Percentiles rank a stretch among this genome's conserved stretches.
Evolutionary conservation across 2,888 invertebrate species (phyloP).

Genomic region (Eupithecia inturbata): DNA sequence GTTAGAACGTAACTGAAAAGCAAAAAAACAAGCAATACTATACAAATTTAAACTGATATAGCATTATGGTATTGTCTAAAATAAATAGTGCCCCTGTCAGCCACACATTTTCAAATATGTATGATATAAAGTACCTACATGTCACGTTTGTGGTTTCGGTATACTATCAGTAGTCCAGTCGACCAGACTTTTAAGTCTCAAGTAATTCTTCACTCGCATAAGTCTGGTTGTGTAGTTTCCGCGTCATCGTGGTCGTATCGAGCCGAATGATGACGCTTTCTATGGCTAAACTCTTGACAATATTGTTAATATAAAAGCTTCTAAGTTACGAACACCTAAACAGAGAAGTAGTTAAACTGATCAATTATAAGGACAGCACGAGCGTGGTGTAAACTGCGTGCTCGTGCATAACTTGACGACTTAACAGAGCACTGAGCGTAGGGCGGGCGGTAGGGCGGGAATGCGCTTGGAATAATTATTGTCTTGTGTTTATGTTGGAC

Average conservation of each 20-base stretch:
- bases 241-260: background rate
- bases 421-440: constrained; percentile 51
- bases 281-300: background rate
- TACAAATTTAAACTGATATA: too few relatives aligned
- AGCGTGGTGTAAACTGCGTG: constrained; percentile 46
- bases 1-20: background rate
- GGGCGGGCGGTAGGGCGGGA: background rate
- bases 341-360: constrained; percentile 31
- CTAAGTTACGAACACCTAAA: background rate
- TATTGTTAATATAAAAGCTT: background rate
- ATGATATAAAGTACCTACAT: background rate
- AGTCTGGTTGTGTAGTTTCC: background rate
- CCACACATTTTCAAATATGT: too few relatives aligned
- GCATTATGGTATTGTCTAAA: too few relatives aligned
- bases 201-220: background rate
- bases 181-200: background rate
- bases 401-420: constrained; percentile 55
- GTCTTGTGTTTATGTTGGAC: constrained; percentile 28
- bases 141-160: background rate
- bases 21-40: background rate
- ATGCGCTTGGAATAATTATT: constrained; percentile 38
- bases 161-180: background rate
- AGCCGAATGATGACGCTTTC: background rate
- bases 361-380: constrained; percentile 37
- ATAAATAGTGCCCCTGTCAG: too few relatives aligned